phyloP scores from a whole-genome alignment of 2,888 invertebrate genomes.

The Idaea straminata region DNA sequence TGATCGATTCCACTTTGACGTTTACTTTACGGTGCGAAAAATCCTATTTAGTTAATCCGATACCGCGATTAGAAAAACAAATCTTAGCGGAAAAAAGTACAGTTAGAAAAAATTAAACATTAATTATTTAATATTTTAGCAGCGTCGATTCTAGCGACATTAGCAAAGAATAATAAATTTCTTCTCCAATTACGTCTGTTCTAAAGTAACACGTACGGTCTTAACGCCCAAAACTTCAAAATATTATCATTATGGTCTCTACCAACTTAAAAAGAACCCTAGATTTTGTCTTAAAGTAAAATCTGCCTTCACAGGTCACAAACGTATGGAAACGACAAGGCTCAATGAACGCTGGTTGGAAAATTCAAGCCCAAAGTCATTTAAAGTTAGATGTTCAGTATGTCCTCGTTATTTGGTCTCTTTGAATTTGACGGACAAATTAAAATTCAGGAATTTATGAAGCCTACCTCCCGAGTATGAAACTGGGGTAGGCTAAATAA shows the following conservation, averaged over 20 bases:
- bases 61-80: neutral
- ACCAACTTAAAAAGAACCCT: neutral
- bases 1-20: constrained; percentile 1
- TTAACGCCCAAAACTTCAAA: neutral
- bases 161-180: neutral
- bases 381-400: neutral
- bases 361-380: neutral
- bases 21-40: neutral
- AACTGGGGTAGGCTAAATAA: neutral
- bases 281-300: neutral
- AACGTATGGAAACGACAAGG: neutral
- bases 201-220: neutral
- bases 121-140: too few relatives aligned
- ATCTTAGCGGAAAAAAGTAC: neutral
- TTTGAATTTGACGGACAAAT: neutral
- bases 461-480: neutral
- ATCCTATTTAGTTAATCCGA: neutral
- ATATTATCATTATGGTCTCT: neutral
- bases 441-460: neutral
- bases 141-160: neutral
- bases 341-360: neutral
- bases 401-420: neutral
- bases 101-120: too few relatives aligned
- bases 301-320: neutral
- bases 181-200: neutral